A percentile compares a stretch with the other conserved stretches of the same genome.
phyloP scores from a whole-genome alignment of 92 coral and sea anemone genomes.

The Muricea muricata region DNA sequence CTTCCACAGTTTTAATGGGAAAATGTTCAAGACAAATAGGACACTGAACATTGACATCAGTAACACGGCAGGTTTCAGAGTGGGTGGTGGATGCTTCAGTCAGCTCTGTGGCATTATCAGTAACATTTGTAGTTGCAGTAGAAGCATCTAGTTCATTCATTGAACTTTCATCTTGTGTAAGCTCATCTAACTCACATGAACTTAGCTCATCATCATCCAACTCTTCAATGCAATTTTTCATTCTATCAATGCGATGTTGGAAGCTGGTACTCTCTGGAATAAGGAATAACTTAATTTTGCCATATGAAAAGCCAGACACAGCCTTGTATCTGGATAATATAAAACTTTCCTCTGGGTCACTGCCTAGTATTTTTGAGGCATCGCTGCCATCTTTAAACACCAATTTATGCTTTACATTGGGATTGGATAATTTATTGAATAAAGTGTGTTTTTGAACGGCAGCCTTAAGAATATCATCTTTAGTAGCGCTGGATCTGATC shows the following conservation, averaged over 20 bases:
- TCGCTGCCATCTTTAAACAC: constrained; percentile 34
- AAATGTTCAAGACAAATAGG: too few relatives aligned
- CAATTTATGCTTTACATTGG: constrained; percentile 43
- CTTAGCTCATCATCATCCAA: neutral
- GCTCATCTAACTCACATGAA: neutral
- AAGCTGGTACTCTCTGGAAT: neutral
- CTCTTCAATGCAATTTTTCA: neutral
- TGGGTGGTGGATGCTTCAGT: too few relatives aligned
- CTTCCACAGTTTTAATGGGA: neutral
- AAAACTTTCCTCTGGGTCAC: neutral
- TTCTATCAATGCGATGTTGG: neutral
- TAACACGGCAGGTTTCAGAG: too few relatives aligned
- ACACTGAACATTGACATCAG: too few relatives aligned
- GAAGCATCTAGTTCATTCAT: too few relatives aligned
- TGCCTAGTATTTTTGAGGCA: neutral
- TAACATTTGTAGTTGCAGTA: too few relatives aligned
- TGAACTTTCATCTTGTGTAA: neutral
- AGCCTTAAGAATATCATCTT: constrained; percentile 46
- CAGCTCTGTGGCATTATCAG: too few relatives aligned
- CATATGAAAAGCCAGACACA: neutral
- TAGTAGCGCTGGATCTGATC: constrained; percentile 38
- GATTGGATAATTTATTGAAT: constrained; percentile 60
- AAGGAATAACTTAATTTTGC: neutral
- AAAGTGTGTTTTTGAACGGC: constrained; percentile 57
- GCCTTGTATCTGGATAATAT: neutral